A percentile compares a stretch with the other conserved stretches of the same genome.
Evolutionary conservation across 2,797 vertebrate species (phyloP).

Genomic region (Poeciliopsis turneri): DNA sequence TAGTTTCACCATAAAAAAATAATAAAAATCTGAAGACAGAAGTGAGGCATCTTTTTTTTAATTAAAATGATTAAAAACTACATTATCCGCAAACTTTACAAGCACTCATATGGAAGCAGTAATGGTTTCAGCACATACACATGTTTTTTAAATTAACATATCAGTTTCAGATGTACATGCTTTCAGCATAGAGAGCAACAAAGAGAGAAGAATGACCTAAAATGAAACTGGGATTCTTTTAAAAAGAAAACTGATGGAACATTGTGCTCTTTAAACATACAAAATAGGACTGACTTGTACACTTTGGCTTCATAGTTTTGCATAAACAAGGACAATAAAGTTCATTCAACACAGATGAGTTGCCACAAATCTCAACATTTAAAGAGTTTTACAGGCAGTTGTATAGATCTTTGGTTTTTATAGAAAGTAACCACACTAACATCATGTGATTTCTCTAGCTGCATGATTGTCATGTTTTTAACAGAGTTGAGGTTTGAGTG

Average conservation of each 20-base stretch:
- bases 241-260: slow-evolving; percentile 56
- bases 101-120: slow-evolving; percentile 80
- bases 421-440: slow-evolving; percentile 61
- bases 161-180: slow-evolving; percentile 80
- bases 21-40: slow-evolving; percentile 28
- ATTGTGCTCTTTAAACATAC: slow-evolving; percentile 74
- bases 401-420: slow-evolving; percentile 68
- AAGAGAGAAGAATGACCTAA: slow-evolving; percentile 55
- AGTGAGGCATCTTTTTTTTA: slow-evolving; percentile 78
- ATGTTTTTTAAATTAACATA: slow-evolving; percentile 82
- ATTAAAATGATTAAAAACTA: slow-evolving; percentile 88
- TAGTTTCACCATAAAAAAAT: slow-evolving; percentile 29
- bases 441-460: slow-evolving; percentile 73
- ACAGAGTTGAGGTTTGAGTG: slow-evolving; percentile 37
- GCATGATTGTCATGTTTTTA: slow-evolving; percentile 61
- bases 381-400: slow-evolving; percentile 67
- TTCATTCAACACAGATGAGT: slow-evolving; percentile 42
- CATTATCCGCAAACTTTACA: slow-evolving; percentile 84
- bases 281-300: slow-evolving; percentile 63
- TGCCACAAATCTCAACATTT: slow-evolving; percentile 43
- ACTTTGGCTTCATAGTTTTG: slow-evolving; percentile 60
- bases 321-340: slow-evolving; percentile 51
- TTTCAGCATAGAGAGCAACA: slow-evolving; percentile 73
- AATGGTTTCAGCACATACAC: slow-evolving; percentile 75
- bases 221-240: slow-evolving; percentile 65